phyloP scores from a whole-genome alignment of 2,113 vertebrate species.

The Xiphophorus maculatus region DNA sequence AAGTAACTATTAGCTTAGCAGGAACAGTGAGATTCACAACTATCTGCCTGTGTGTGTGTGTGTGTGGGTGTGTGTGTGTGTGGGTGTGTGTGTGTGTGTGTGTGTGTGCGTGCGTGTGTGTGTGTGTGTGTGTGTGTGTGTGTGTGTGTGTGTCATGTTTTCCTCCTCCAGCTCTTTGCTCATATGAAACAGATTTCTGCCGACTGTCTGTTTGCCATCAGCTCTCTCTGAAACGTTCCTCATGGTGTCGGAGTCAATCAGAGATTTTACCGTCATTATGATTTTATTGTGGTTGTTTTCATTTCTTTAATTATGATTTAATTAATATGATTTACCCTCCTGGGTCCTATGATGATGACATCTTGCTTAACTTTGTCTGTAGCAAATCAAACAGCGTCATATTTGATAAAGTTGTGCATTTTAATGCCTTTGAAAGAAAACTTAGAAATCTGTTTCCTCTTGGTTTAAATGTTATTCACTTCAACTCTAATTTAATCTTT shows the following conservation, averaged over 20 bases:
- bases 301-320: constrained; percentile 30
- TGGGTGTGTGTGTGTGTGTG: too few species aligned
- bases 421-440: too few species aligned
- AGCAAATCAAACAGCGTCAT: too few species aligned
- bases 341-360: too few species aligned
- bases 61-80: not conserved
- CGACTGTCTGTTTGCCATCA: constrained; percentile 22
- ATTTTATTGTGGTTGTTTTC: constrained; percentile 34
- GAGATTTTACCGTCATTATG: constrained; percentile 23
- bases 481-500: not conserved
- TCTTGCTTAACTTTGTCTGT: too few species aligned
- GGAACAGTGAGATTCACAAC: not conserved
- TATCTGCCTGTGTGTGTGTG: constrained; percentile 32
- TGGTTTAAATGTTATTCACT: too few species aligned
- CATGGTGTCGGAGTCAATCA: not conserved
- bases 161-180: constrained; percentile 17
- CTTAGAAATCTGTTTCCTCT: too few species aligned
- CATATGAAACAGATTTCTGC: constrained; percentile 18
- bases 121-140: not conserved
- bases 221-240: constrained; percentile 31
- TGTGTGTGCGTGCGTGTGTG: not conserved
- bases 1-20: not conserved
- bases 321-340: not conserved
- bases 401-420: too few species aligned
- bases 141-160: constrained; percentile 5